Evolutionary conservation across 2,888 invertebrate genomes (phyloP), one percentile per base, ranked within the genome.

Genomic region (Sclerodermus sp.): DNA sequence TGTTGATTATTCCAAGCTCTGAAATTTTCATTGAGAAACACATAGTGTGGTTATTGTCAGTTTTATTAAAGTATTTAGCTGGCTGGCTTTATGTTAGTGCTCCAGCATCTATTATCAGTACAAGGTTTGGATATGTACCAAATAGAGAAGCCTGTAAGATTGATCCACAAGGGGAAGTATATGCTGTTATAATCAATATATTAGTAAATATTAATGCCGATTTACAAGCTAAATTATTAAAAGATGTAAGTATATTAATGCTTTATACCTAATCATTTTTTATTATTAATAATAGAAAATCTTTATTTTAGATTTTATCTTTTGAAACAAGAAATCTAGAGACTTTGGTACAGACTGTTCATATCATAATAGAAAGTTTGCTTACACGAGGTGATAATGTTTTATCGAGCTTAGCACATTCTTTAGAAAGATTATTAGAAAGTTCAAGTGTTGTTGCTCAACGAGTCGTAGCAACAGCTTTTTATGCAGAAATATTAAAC

Each of bases 91-190:
- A 71, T 39, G 69, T 64, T 1, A 73, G 75, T 38, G 68, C 75
- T n/a, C 76, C 75, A 1, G 56, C 69, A 14, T 70, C 71, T 1
- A 52, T 68, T 2, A 45, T 67, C 8, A 71, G 58, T 32, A 73
- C 71, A 2, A 76, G 74, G 52, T 74, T 66, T 13, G 76, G 75
- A 13, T 74, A 72, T 12, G 70, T 75, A 5, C 75, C 75, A 3
- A 75, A 74, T 55, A 64, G 73, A 36, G 71, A 71, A 18, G 66
- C 67, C 0, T 68, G 70, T 17, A 74, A 73, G 51, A 67, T 76
- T 14, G 65, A 62, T 53, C 74, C 74, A 0, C 64, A 70, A 45
- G 60, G 60, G 1, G 69, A 71, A 49, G 73, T 70, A 13, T 71
- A 72, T 45, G 62, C 60, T 1, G 72, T 73, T 5, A 58, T 76